A percentile compares a stretch with the other conserved stretches of the same genome.
Evolutionary conservation across 2,888 invertebrate species (phyloP).

Genomic region (Rutpela maculata): DNA sequence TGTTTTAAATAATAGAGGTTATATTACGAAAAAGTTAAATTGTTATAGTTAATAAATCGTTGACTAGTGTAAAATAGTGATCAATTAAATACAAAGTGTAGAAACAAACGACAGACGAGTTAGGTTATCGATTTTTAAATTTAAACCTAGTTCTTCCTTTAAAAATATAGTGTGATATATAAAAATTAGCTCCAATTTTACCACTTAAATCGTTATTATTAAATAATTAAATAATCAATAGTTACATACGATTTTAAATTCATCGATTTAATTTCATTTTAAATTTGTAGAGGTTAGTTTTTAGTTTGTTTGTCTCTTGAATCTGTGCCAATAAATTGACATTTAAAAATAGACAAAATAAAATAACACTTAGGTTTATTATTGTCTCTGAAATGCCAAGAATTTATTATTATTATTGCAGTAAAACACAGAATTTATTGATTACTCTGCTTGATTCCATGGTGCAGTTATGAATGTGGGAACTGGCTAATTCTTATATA

Average conservation of each 20-base stretch:
- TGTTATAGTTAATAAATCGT: constrained; percentile 36
- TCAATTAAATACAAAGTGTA: constrained; percentile 44
- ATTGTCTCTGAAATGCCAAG: constrained; percentile 41
- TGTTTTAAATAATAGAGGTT: constrained; percentile 40
- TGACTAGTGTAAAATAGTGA: constrained; percentile 41
- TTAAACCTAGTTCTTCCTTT: constrained; percentile 56
- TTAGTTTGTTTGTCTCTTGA: constrained; percentile 45
- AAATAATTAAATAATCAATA: constrained; percentile 32
- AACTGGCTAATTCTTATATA: constrained; percentile 39
- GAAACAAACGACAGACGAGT: constrained; percentile 23
- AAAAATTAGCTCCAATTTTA: constrained; percentile 42
- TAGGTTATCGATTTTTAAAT: constrained; percentile 31
- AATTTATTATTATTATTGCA: constrained; percentile 44
- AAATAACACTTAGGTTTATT: constrained; percentile 39
- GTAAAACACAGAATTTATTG: constrained; percentile 42
- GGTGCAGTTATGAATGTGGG: constrained; percentile 34
- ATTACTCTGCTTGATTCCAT: constrained; percentile 24
- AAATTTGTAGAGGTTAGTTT: constrained; percentile 49
- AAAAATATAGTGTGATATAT: constrained; percentile 59
- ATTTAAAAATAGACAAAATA: constrained; percentile 42
- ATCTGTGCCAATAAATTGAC: constrained; percentile 44
- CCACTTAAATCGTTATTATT: constrained; percentile 41
- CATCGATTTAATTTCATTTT: constrained; percentile 25
- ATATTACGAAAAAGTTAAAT: constrained; percentile 35
- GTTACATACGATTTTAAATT: constrained; percentile 12